Conservation (phyloP, 2,797 vertebrate genomes). For the Schizopygopsis malacanthus region DNA sequence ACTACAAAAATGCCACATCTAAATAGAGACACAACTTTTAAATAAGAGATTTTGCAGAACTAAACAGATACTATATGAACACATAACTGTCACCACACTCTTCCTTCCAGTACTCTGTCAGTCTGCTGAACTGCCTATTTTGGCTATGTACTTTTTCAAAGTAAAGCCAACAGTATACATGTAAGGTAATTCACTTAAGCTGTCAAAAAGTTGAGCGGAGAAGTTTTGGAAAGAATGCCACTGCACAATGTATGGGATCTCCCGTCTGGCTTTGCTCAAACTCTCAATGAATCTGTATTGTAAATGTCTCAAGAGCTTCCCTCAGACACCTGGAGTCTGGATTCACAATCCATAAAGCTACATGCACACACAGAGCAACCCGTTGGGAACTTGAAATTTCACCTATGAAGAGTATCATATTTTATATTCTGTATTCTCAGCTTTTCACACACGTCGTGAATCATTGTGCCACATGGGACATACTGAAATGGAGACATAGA, state of each 20-base stretch:
- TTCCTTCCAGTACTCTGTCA: not conserved
- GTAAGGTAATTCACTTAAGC: not conserved
- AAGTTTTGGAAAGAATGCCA: constrained; percentile 11
- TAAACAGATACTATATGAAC: not conserved
- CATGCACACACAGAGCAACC: constrained; percentile 2
- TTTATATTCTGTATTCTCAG: constrained; percentile 17
- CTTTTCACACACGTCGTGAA: constrained; percentile 17
- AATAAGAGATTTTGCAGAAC: not conserved
- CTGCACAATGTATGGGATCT: not conserved
- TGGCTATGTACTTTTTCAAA: not conserved
- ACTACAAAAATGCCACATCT: not conserved
- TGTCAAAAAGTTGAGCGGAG: not conserved
- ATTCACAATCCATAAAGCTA: constrained; percentile 25
- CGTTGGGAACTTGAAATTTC: not conserved
- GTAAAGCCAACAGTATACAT: constrained; percentile 3
- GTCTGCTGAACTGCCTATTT: not conserved
- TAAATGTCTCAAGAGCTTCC: constrained; percentile 24
- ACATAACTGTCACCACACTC: constrained; percentile 3
- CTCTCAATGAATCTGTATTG: constrained; percentile 36
- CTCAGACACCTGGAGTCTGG: constrained; percentile 24
- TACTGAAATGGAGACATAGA: constrained; percentile 18
- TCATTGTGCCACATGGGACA: constrained; percentile 25
- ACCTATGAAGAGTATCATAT: constrained; percentile 30
- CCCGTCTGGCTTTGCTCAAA: constrained; percentile 2
- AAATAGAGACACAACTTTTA: not conserved